Evolutionary conservation across 2,888 invertebrate genomes (phyloP).

Genomic region (Flabesymbios commensalis): DNA sequence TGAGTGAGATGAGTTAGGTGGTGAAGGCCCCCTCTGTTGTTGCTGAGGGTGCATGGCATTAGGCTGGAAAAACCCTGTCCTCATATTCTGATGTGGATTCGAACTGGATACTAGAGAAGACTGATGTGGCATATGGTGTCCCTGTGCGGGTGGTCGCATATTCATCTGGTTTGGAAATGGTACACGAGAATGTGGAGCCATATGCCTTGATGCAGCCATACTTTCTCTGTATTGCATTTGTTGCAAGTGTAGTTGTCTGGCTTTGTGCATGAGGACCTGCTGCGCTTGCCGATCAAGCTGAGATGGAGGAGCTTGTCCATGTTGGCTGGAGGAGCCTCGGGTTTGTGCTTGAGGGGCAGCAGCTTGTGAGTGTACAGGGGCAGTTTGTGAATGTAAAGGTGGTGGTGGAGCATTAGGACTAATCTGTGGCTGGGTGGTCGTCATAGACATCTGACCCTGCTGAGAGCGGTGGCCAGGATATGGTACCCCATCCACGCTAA

Average conservation of each 20-base stretch:
- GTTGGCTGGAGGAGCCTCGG: slow-evolving; percentile 12
- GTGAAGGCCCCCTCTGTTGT: slow-evolving; percentile 1
- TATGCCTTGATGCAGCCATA: too few relatives aligned
- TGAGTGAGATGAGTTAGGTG: slow-evolving; percentile 6
- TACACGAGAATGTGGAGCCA: neutral
- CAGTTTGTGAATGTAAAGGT: neutral
- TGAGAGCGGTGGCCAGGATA: too few relatives aligned
- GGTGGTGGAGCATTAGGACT: neutral
- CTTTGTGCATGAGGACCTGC: neutral
- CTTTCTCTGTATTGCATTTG: neutral
- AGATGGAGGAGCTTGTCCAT: neutral
- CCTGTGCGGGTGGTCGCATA: neutral
- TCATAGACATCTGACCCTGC: too few relatives aligned
- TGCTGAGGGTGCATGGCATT: slow-evolving; percentile 3
- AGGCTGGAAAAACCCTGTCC: neutral
- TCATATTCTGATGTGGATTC: slow-evolving; percentile 1
- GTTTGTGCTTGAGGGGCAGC: slow-evolving; percentile 14
- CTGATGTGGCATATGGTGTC: slow-evolving; percentile 1
- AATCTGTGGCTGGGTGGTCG: neutral
- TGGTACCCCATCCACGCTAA: slow-evolving; percentile 45
- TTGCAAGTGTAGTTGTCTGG: slow-evolving; percentile 4
- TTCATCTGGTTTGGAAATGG: neutral
- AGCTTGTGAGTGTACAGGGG: slow-evolving; percentile 5
- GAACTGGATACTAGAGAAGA: too few relatives aligned
- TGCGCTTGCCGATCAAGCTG: slow-evolving; percentile 1